A percentile compares a stretch with the other conserved stretches of the same genome.
phyloP scores from a whole-genome alignment of 2,888 invertebrate species.

The Melanostoma mellinum region DNA sequence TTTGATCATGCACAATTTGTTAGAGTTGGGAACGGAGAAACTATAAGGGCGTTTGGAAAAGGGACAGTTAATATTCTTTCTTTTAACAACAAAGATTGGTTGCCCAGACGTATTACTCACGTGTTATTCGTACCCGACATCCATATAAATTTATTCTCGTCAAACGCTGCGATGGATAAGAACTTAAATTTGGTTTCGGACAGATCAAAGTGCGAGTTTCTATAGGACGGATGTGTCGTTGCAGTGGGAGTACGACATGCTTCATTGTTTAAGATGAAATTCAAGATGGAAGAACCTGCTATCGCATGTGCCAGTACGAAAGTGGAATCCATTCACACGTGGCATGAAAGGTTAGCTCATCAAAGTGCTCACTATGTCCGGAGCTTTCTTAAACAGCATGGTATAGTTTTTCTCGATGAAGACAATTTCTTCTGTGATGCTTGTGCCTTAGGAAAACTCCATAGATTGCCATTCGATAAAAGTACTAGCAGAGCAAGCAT shows the following conservation, averaged over 20 bases:
- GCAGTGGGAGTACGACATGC: constrained; percentile 43
- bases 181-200: constrained; percentile 40
- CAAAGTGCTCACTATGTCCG: constrained; percentile 72
- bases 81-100: constrained; percentile 61
- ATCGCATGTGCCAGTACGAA: constrained; percentile 29
- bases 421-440: constrained; percentile 71
- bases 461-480: constrained; percentile 61
- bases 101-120: constrained; percentile 53
- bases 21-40: constrained; percentile 47
- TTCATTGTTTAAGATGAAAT: constrained; percentile 55
- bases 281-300: constrained; percentile 32
- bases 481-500: constrained; percentile 56
- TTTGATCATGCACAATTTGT: constrained; percentile 4
- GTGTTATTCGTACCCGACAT: constrained; percentile 70
- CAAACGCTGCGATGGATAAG: constrained; percentile 43
- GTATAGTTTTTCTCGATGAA: constrained; percentile 57
- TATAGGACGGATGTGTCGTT: not conserved
- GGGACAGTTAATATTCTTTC: constrained; percentile 62
- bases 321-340: constrained; percentile 60
- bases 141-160: constrained; percentile 71
- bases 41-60: constrained; percentile 43
- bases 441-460: constrained; percentile 72
- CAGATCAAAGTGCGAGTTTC: constrained; percentile 56
- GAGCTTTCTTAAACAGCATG: constrained; percentile 54
- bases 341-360: constrained; percentile 74